Evolutionary conservation across 2,113 vertebrate genomes (phyloP).

Genomic region (Condylura cristata): DNA sequence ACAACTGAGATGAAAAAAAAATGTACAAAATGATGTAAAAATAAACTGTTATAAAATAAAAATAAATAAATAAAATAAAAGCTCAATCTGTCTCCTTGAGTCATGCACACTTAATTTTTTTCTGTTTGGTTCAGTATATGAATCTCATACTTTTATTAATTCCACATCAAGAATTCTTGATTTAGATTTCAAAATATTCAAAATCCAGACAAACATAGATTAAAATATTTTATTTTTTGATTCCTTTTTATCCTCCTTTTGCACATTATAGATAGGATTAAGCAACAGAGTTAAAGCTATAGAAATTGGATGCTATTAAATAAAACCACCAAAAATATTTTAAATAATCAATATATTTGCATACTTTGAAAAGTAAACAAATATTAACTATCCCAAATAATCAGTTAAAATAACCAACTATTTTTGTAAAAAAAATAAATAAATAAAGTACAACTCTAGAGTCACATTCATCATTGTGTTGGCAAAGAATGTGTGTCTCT

Average conservation of each 20-base stretch:
- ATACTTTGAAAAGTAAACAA: background rate
- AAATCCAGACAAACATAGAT: too few species aligned
- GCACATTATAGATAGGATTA: background rate
- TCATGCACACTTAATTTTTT: background rate
- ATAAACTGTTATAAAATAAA: too few species aligned
- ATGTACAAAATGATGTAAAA: too few species aligned
- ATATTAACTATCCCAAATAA: background rate
- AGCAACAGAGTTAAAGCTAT: background rate
- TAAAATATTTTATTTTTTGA: background rate
- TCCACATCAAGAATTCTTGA: background rate
- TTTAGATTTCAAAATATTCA: background rate
- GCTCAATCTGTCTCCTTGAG: background rate
- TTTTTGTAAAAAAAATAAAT: too few species aligned
- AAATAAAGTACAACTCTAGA: background rate
- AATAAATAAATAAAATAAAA: too few species aligned
- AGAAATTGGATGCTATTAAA: background rate
- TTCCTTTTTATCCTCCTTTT: background rate
- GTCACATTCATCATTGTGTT: background rate
- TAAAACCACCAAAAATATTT: background rate
- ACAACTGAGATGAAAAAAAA: too few species aligned
- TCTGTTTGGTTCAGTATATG: background rate
- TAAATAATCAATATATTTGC: background rate
- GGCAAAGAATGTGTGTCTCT: background rate
- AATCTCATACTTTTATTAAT: background rate
- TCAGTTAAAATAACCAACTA: background rate